Conservation (phyloP, 2,113 vertebrate genomes). For the Melanerpes formicivorus region DNA sequence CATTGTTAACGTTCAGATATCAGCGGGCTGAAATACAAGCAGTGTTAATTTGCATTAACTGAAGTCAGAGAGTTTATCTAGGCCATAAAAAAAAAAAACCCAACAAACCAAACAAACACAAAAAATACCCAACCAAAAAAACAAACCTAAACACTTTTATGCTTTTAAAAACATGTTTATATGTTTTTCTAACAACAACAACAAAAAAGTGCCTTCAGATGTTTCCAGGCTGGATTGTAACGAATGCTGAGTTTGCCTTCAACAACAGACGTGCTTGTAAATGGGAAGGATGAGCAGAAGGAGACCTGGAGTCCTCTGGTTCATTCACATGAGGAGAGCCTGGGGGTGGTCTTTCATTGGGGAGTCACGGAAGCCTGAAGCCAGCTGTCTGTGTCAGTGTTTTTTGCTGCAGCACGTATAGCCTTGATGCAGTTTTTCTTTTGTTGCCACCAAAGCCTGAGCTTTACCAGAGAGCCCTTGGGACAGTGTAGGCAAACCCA, state of each 20-base stretch:
- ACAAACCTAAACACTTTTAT: not conserved
- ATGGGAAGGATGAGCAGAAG: not conserved
- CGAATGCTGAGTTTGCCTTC: not conserved
- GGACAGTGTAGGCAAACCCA: not conserved
- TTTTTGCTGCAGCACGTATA: not conserved
- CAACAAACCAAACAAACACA: too few relatives aligned
- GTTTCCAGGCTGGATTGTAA: not conserved
- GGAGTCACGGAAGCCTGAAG: not conserved
- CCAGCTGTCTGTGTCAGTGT: not conserved
- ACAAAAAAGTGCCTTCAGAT: not conserved
- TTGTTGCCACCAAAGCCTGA: not conserved
- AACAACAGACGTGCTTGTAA: not conserved
- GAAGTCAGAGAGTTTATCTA: not conserved
- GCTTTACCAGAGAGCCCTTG: not conserved
- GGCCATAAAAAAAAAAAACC: not conserved
- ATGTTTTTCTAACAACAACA: not conserved
- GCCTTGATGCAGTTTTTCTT: not conserved
- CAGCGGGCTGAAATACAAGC: not conserved
- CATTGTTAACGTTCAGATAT: not conserved
- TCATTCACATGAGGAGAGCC: not conserved
- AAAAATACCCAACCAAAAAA: too few relatives aligned
- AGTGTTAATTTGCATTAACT: not conserved
- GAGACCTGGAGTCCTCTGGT: not conserved
- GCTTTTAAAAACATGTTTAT: conserved; percentile 4
- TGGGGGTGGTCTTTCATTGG: not conserved